A percentile compares a stretch with the other conserved stretches of the same genome.
Conservation (phyloP, 2,888 invertebrate genomes). For the Andrena bucephala region DNA sequence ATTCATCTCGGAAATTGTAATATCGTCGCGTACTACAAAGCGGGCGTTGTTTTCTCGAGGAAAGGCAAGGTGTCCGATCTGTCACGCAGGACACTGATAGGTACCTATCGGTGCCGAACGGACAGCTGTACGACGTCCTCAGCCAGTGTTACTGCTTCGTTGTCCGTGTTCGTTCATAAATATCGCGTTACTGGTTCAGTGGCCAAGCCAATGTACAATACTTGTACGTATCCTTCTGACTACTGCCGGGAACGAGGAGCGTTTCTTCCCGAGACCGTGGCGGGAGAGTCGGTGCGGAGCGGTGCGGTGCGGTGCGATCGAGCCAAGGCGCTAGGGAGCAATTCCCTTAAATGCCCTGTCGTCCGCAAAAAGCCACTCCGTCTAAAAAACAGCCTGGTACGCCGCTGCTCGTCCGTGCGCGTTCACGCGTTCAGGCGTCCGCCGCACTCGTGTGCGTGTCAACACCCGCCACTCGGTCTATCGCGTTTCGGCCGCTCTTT, state of each 20-base stretch:
- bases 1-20: constrained; percentile 70
- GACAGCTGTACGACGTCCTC: too few relatives aligned
- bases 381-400: constrained; percentile 80
- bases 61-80: too few relatives aligned
- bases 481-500: constrained; percentile 54
- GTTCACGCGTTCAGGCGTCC: constrained; percentile 18
- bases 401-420: constrained; percentile 49
- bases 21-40: constrained; percentile 72
- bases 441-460: constrained; percentile 63
- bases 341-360: constrained; percentile 84
- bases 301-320: constrained; percentile 5
- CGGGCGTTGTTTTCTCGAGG: too few relatives aligned
- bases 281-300: background rate
- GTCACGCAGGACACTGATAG: background rate
- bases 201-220: too few relatives aligned
- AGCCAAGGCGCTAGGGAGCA: constrained; percentile 80
- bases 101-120: background rate
- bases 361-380: constrained; percentile 83
- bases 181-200: background rate
- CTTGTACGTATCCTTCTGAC: too few relatives aligned
- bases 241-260: constrained; percentile 5
- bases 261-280: constrained; percentile 18
- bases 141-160: too few relatives aligned
- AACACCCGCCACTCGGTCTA: constrained; percentile 72
- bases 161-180: background rate